Conservation (phyloP, 2,888 invertebrate genomes). For the Aproaerema taeniolella region DNA sequence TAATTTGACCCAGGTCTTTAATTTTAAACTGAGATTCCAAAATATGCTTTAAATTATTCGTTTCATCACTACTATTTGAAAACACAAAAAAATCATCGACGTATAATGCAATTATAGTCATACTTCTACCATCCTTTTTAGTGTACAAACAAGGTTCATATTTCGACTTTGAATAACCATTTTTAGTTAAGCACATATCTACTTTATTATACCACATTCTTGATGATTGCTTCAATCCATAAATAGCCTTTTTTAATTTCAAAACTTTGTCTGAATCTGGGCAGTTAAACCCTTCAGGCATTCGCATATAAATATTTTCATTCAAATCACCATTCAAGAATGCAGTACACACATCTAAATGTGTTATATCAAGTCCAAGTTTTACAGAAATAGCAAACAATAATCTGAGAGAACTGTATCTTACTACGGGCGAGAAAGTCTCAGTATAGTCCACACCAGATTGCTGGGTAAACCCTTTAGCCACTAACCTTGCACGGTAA, state of each 20-base stretch:
- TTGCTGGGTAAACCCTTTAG: slow-evolving; percentile 16
- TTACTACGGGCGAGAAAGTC: slow-evolving; percentile 16
- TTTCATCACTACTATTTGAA: slow-evolving; percentile 10
- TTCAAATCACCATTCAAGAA: slow-evolving; percentile 14
- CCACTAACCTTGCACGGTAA: slow-evolving; percentile 14
- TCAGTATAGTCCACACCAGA: slow-evolving; percentile 15
- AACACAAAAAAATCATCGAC: slow-evolving; percentile 18
- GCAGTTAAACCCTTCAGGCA: slow-evolving; percentile 4
- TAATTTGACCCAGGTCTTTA: slow-evolving; percentile 19
- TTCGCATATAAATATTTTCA: slow-evolving; percentile 14
- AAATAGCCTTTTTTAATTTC: slow-evolving; percentile 17
- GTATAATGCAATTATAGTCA: slow-evolving; percentile 11
- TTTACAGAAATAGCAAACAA: slow-evolving; percentile 14
- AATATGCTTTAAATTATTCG: slow-evolving; percentile 7
- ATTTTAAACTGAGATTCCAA: slow-evolving; percentile 11
- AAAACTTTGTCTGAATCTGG: slow-evolving; percentile 8
- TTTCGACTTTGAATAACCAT: slow-evolving; percentile 10
- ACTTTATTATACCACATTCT: slow-evolving; percentile 17
- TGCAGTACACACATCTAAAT: slow-evolving; percentile 16
- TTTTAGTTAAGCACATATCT: slow-evolving; percentile 7
- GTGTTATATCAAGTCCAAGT: slow-evolving; percentile 6
- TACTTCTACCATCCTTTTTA: background rate
- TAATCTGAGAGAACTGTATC: slow-evolving; percentile 14
- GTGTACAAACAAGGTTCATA: slow-evolving; percentile 13
- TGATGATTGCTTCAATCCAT: slow-evolving; percentile 17